These are phyloP conservation scores for Leptarthrus brevirostris DNA, from an alignment of 2,888 invertebrate genomes.

Conservation along the genomic window DNA sequence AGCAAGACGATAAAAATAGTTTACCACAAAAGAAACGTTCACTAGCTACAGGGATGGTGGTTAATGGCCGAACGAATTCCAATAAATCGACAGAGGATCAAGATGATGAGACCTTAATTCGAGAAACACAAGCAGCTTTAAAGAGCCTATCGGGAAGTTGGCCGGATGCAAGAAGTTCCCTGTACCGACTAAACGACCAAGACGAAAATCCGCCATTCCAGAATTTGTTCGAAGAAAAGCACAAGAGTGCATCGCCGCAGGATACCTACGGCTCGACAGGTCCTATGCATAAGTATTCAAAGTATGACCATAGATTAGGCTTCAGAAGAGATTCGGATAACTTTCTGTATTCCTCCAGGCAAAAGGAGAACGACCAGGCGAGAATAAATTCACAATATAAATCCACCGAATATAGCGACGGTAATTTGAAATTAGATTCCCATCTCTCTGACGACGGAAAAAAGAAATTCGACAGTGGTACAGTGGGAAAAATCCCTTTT, in stretches of 20 bases:
- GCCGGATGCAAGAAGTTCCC: constrained; percentile 76
- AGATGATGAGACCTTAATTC: constrained; percentile 85
- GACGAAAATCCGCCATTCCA: constrained; percentile 86
- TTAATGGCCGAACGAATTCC: constrained; percentile 53
- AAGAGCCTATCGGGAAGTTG: constrained; percentile 89
- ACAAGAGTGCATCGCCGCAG: constrained; percentile 70
- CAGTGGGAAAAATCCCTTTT: constrained; percentile 70
- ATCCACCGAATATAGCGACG: constrained; percentile 46
- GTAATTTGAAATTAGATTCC: constrained; percentile 55
- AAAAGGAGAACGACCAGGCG: constrained; percentile 66
- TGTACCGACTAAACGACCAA: constrained; percentile 75
- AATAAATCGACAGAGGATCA: constrained; percentile 67
- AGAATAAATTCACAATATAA: constrained; percentile 62
- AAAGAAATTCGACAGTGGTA: constrained; percentile 54
- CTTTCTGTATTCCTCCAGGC: constrained; percentile 69
- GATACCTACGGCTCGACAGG: constrained; percentile 48
- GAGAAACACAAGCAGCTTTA: constrained; percentile 88
- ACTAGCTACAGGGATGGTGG: constrained; percentile 53
- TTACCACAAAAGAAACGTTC: constrained; percentile 65
- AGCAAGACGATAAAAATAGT: constrained; percentile 58
- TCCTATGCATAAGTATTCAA: constrained; percentile 57
- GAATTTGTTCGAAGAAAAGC: constrained; percentile 86
- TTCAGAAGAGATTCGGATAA: constrained; percentile 71
- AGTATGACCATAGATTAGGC: constrained; percentile 60
- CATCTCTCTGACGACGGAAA: constrained; percentile 51